Conservation (phyloP, 2,888 invertebrate species). For the Panzeria rudis region DNA sequence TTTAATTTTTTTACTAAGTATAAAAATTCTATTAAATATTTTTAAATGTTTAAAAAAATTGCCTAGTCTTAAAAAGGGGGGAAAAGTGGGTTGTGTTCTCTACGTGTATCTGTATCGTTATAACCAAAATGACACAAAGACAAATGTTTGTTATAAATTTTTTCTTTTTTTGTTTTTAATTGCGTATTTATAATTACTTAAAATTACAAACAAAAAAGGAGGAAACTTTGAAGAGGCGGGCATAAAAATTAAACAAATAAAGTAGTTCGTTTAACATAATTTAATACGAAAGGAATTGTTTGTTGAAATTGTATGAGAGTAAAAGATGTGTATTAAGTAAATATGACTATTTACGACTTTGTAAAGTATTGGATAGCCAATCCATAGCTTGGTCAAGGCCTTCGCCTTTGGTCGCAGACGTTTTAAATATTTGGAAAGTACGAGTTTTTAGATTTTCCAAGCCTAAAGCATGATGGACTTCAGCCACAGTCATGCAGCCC, state of each 20-base stretch:
- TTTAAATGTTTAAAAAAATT: slow-evolving; percentile 41
- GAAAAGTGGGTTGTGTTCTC: slow-evolving; percentile 4
- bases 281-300: slow-evolving; percentile 71
- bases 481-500: slow-evolving; percentile 97
- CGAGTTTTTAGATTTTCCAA: slow-evolving; percentile 97
- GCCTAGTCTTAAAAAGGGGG: slow-evolving; percentile 35
- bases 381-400: slow-evolving; percentile 99
- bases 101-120: slow-evolving; percentile 19
- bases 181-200: slow-evolving; percentile 72
- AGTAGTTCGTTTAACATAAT: slow-evolving; percentile 61
- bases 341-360: slow-evolving; percentile 91
- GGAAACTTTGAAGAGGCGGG: slow-evolving; percentile 22
- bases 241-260: slow-evolving; percentile 44
- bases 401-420: slow-evolving; percentile 98
- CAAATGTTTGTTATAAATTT: slow-evolving; percentile 54
- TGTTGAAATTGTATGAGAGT: slow-evolving; percentile 38
- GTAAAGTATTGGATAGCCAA: slow-evolving; percentile 96
- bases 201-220: slow-evolving; percentile 66
- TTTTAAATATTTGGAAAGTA: slow-evolving; percentile 98
- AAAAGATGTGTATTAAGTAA: slow-evolving; percentile 72
- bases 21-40: slow-evolving; percentile 64
- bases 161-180: slow-evolving; percentile 56
- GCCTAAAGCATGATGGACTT: slow-evolving; percentile 98
- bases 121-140: slow-evolving; percentile 55
- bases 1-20: slow-evolving; percentile 50